phyloP scores from a whole-genome alignment of 1,140 invertebrate species.

The Acromyrmex echinatior region DNA sequence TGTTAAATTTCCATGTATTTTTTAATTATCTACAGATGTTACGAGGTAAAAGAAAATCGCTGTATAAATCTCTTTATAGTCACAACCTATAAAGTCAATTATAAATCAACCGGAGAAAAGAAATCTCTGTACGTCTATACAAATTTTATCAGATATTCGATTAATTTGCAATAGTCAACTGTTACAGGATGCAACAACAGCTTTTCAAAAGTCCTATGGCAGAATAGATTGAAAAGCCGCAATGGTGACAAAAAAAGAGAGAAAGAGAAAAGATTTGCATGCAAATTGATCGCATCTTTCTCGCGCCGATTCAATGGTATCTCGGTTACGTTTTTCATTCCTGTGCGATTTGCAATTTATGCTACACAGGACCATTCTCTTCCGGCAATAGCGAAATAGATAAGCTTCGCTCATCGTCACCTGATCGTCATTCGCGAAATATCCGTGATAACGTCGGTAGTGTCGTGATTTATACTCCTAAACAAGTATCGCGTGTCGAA shows the following conservation, averaged over 20 bases:
- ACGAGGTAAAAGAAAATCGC: background rate
- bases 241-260: background rate
- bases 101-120: conserved; percentile 16
- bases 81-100: background rate
- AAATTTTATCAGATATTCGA: conserved; percentile 5
- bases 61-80: background rate
- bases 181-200: background rate
- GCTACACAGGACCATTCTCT: background rate
- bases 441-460: conserved; percentile 23
- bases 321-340: conserved; percentile 20
- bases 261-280: background rate
- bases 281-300: background rate
- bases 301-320: background rate
- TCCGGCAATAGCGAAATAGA: background rate
- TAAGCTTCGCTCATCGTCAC: conserved; percentile 37
- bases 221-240: background rate
- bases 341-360: conserved; percentile 18
- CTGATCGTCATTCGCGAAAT: background rate
- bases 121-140: background rate
- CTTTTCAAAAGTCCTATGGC: background rate
- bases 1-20: too few relatives aligned
- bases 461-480: conserved; percentile 60
- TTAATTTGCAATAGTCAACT: conserved; percentile 8
- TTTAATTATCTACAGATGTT: background rate
- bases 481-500: conserved; percentile 63